Evolutionary conservation across 2,797 vertebrate genomes (phyloP).

Genomic region (Halcyon badia): DNA sequence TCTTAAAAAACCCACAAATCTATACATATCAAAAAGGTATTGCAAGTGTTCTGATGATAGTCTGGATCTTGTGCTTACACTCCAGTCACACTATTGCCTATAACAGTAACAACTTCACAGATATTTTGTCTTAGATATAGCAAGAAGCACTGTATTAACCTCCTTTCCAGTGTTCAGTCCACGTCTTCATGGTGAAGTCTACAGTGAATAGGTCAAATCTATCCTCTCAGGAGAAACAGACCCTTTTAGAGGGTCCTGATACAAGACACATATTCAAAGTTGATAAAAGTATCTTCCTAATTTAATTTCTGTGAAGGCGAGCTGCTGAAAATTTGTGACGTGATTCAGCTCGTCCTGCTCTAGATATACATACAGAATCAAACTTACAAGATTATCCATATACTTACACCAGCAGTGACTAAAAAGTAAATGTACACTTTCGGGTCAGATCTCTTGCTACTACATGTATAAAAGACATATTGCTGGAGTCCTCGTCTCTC

Average conservation of each 20-base stretch:
- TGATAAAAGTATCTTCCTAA: background rate
- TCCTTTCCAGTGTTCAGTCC: background rate
- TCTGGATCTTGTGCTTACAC: background rate
- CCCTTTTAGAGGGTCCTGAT: background rate
- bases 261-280: background rate
- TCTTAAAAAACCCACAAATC: background rate
- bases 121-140: background rate
- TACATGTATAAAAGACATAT: background rate
- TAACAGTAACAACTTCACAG: background rate
- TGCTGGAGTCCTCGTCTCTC: background rate
- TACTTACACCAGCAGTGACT: background rate
- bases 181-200: background rate
- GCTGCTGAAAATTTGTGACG: background rate
- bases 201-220: background rate
- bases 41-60: background rate
- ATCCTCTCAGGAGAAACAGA: background rate
- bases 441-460: background rate
- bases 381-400: background rate
- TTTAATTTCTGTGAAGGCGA: background rate
- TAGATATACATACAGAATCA: background rate
- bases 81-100: background rate
- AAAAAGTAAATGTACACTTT: background rate
- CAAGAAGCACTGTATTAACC: background rate
- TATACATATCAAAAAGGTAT: background rate
- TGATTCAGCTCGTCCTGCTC: background rate